Percentiles rank a stretch among this genome's conserved stretches.
phyloP scores from a whole-genome alignment of 2,797 vertebrate species.

The Botia almorhae region DNA sequence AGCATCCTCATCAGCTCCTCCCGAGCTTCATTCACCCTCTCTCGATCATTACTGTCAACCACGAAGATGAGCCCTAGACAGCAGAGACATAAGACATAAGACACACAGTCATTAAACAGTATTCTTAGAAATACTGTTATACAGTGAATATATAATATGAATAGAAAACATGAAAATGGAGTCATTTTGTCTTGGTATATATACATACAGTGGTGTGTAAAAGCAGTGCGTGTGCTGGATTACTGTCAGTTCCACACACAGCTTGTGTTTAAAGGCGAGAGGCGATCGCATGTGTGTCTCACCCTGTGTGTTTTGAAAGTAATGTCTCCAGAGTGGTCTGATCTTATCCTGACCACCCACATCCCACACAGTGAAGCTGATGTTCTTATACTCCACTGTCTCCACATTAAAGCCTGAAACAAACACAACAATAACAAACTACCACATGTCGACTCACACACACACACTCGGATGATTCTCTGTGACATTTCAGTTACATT shows the following conservation, averaged over 20 bases:
- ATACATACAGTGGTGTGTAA: background rate
- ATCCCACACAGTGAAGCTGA: slow-evolving; percentile 88
- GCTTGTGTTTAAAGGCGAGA: background rate
- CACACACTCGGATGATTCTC: background rate
- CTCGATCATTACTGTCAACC: slow-evolving; percentile 97
- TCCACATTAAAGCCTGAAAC: slow-evolving; percentile 81
- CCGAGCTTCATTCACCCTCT: slow-evolving; percentile 94
- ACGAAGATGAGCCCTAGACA: slow-evolving; percentile 92
- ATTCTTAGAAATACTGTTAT: too few relatives aligned
- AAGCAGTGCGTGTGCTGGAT: background rate
- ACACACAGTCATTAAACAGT: background rate
- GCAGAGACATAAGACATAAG: background rate
- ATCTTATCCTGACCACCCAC: slow-evolving; percentile 85
- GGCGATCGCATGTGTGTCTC: slow-evolving; percentile 25
- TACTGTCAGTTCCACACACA: background rate
- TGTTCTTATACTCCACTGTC: slow-evolving; percentile 83
- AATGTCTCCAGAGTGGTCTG: slow-evolving; percentile 81
- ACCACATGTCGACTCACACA: background rate
- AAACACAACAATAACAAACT: slow-evolving; percentile 32
- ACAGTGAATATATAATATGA: too few relatives aligned
- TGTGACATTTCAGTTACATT: background rate
- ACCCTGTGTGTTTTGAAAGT: slow-evolving; percentile 65
- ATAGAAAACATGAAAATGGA: background rate
- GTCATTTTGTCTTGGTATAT: background rate
- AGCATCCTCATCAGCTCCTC: slow-evolving; percentile 99